Evolutionary conservation across 1,140 invertebrate genomes (phyloP), one percentile per base, ranked within the genome.

Genomic region (Heterodera carotae): DNA sequence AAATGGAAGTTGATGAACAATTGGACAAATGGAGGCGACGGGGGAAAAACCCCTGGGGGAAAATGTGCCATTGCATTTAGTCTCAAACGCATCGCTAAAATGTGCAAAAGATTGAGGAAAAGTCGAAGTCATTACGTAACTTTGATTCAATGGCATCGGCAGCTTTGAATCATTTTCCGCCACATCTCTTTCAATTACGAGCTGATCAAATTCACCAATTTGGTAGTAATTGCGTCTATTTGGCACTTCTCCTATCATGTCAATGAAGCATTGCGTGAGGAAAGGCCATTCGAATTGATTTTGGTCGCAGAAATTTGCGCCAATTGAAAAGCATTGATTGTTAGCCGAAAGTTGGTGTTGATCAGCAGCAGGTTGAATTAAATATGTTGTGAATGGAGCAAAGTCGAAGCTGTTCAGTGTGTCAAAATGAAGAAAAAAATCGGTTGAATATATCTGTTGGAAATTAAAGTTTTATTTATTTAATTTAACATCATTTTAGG

Each of bases 41-140:
- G 34, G 22, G 43, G 8, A 69, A 5, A 31, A 69, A 68, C 5
- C 34, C 22, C 18, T 7, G 43, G 2, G 7, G n/a, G 22, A 66
- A 29, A 36, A 75, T 8, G 34, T 10, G 8, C 48, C n/a, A n/a
- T n/a, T n/a, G n/a, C n/a, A n/a, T n/a, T n/a, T n/a, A n/a, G n/a
- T 22, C 56, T 27, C 31, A 67, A 67, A 67, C 15, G 31, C n/a
- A 4, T 43, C 0, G 6, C 39, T 43, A 39, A 75, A 73, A n/a
- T 29, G 10, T 73, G 7, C 22, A n/a, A 10, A 25, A 72, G 59
- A 29, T 18, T 12, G 39, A 33, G 18, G 10, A 66, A 27, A 2
- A 34, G 56, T 36, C 56, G 12, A 72, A 10, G 18, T 62, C 34
- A 59, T 34, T 75, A 31, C 72, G 31, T n/a, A 64, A 29, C n/a